Evolutionary conservation across 1,140 invertebrate species (phyloP), one percentile per base, ranked within the genome.

Genomic region (Drosophila funebris): DNA sequence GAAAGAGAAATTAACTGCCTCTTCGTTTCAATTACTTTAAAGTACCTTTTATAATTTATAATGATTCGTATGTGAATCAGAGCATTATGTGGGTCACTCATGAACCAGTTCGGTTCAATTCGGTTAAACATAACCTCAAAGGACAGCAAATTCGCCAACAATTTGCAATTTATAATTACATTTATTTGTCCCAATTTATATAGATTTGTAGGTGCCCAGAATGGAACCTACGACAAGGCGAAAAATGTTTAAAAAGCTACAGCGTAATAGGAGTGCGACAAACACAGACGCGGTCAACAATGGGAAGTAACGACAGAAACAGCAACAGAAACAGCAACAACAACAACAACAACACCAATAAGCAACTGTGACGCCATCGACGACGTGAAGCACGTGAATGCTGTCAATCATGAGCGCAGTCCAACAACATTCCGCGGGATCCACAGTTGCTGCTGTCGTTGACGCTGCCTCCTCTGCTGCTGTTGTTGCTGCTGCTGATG

Each of bases 331-430:
- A 16, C 20, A 20, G 18, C 37, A 39, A 14, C 36, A 50, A 43
- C 29, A 48, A 52, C 20, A 60, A 48, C 53, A 33, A n/a, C 27
- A 20, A 36, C 48, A 44, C 60, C 57, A 62, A 64, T 39, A 54
- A 54, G 16, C 76, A 46, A 41, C 62, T 11, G 6, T 27, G 44
- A 31, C 62, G 33, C 18, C 61, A 20, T 20, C 41, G 71, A 58
- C 64, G 82, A 83, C 71, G 78, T 88, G 84, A 57, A 83, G 83
- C 83, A 87, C 83, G 83, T 87, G 83, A 87, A 78, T 79, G 83
- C 83, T 89, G 83, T 87, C 83, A 87, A 87, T 87, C 83, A 87
- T 58, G 66, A 63, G 78, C 70, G 33, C 68, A 48, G 63, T 62
- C 43, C 50, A 63, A 20, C 48, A 61, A 64, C 58, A 20, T 48